Conservation (phyloP, 2,113 vertebrate genomes). For the Columbina picui region DNA sequence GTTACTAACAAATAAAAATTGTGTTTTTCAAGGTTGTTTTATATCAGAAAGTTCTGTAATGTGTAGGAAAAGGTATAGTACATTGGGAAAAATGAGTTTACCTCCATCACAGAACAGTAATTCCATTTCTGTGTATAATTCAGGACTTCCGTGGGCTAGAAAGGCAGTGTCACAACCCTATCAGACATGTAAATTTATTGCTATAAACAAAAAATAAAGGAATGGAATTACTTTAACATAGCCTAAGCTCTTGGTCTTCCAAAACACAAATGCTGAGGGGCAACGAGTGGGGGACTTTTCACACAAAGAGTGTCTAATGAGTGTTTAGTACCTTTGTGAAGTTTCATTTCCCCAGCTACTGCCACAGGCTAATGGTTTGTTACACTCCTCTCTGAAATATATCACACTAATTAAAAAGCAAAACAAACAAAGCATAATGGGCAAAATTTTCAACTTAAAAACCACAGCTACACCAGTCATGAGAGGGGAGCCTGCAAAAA, state of each 20-base stretch:
- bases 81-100: not conserved
- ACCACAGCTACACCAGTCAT: not conserved
- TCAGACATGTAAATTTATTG: not conserved
- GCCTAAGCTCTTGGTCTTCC: not conserved
- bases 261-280: not conserved
- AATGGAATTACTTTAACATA: not conserved
- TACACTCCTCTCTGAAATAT: not conserved
- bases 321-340: not conserved
- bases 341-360: not conserved
- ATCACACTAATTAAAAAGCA: not conserved
- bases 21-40: not conserved
- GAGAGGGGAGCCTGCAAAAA: not conserved
- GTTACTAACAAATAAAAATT: not conserved
- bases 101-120: not conserved
- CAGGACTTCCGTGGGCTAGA: not conserved
- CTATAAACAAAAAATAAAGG: not conserved
- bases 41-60: not conserved
- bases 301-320: not conserved
- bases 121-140: not conserved
- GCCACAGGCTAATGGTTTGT: not conserved
- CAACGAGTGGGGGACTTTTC: not conserved
- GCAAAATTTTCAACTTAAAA: not conserved
- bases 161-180: not conserved
- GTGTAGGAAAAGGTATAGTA: not conserved
- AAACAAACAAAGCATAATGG: accelerated